These are phyloP conservation scores for Macrochelys suwanniensis DNA, from an alignment of 2,797 vertebrate genomes.

Conservation along the genomic window DNA sequence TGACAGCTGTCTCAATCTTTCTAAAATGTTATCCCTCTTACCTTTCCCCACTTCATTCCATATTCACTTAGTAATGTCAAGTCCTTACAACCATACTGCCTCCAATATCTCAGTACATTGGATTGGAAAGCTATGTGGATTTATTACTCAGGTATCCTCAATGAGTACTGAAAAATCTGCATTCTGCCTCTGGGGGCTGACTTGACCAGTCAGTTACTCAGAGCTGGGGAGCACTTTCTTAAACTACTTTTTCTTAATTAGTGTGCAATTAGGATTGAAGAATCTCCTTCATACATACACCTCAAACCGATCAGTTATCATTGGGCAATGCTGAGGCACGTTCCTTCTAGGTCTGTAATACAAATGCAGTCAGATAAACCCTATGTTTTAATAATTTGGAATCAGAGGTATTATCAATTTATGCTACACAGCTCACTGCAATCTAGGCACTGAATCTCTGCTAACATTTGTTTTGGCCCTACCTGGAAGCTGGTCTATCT, in stretches of 20 bases:
- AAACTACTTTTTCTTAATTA: neutral
- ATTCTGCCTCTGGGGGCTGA: neutral
- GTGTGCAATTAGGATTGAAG: fast-evolving
- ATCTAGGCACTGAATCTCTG: neutral
- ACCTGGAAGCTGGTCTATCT: neutral
- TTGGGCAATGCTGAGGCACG: neutral
- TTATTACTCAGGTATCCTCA: fast-evolving
- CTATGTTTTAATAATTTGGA: neutral
- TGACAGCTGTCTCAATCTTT: neutral
- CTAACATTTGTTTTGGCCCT: neutral
- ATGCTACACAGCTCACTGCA: fast-evolving
- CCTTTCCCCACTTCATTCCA: neutral
- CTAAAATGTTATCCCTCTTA: neutral
- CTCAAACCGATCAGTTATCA: neutral
- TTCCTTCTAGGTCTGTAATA: neutral
- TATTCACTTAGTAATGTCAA: neutral
- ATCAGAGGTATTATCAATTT: neutral
- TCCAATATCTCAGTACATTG: neutral
- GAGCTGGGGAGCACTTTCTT: neutral
- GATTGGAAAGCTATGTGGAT: neutral
- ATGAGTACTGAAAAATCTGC: neutral
- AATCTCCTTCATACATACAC: neutral
- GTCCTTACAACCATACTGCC: neutral
- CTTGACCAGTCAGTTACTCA: neutral
- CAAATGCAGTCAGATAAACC: neutral